Evolutionary conservation across 1,140 invertebrate species (phyloP), one percentile per base, ranked within the genome.

Genomic region (Drosophila kurseongensis): DNA sequence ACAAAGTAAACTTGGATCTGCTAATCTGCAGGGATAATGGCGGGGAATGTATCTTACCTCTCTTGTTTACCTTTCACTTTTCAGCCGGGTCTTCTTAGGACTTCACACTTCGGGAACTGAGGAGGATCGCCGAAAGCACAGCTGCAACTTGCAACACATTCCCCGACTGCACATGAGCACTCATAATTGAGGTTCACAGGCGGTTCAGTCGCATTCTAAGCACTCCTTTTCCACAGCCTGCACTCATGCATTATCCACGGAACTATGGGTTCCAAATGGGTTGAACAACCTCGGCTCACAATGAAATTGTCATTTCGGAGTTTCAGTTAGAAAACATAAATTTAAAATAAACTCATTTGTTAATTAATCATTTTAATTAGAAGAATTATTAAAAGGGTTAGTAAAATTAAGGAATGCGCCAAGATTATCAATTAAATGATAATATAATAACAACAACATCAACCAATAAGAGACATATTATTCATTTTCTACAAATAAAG

Each of bases 251-350:
- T 83, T 83, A 85, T 67, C 81, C 74, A 85, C 78, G 63, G 61
- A 71, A 71, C 63, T 69, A 61, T 66, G 80, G 40, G 18, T 23
- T 23, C 44, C 52, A 54, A 62, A 41, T 38, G 57, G 69, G 82
- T 86, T 85, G 82, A 86, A 85, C 66, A 85, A 85, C 82, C 82
- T 77, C 48, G 36, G 78, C 45, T 82, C 78, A 59, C 67, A 83
- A 83, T 80, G 80, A 83, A 89, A 89, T 88, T 86, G 83, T 83
- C 84, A 86, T 86, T 88, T 83, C 75, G 79, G 79, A 82, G 29
- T 0, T 1, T 0, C 2, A 32, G 29, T 32, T 32, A 32, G 8
- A 32, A 32, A 32, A 32, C 0, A 32, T 32, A 0, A 4, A 23
- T 23, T 23, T 23, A 2, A 32, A 32, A 32, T 32, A 7, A 32